These are phyloP conservation scores for Coregonus suidteri DNA, from an alignment of 2,797 vertebrate species.

Conservation along the genomic window DNA sequence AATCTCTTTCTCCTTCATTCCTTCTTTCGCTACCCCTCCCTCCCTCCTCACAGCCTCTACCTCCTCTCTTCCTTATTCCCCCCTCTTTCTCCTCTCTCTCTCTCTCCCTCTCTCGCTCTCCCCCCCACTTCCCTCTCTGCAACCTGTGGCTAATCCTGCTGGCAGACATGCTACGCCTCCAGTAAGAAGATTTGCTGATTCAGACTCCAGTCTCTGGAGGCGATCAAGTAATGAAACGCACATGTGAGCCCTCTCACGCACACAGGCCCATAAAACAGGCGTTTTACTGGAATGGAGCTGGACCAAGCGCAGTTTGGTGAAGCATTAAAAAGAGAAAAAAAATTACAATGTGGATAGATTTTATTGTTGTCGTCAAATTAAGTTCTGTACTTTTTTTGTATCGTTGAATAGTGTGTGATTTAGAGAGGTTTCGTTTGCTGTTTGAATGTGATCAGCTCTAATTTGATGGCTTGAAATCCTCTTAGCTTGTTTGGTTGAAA, in stretches of 20 bases:
- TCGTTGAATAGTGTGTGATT: slow-evolving; percentile 1
- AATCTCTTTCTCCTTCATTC: slow-evolving; percentile 35
- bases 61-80: no score
- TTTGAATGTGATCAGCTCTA: background rate
- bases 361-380: slow-evolving; percentile 18
- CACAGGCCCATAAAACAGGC: slow-evolving; percentile 49
- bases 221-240: slow-evolving; percentile 84
- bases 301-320: slow-evolving; percentile 17
- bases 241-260: slow-evolving; percentile 77
- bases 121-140: slow-evolving; percentile 23
- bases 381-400: no score
- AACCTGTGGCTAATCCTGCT: slow-evolving; percentile 76
- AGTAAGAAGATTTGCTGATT: slow-evolving; percentile 84
- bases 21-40: slow-evolving; percentile 25
- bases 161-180: slow-evolving; percentile 79
- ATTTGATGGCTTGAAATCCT: background rate
- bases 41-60: background rate
- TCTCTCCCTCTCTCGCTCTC: background rate
- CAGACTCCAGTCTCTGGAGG: slow-evolving; percentile 81
- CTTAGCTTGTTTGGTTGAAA: background rate
- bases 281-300: slow-evolving; percentile 37
- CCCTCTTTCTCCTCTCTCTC: no score
- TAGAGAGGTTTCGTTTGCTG: background rate
- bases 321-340: slow-evolving; percentile 8
- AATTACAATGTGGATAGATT: slow-evolving; percentile 38